phyloP scores from a whole-genome alignment of 1,140 invertebrate genomes.

The Elysia chlorotica region DNA sequence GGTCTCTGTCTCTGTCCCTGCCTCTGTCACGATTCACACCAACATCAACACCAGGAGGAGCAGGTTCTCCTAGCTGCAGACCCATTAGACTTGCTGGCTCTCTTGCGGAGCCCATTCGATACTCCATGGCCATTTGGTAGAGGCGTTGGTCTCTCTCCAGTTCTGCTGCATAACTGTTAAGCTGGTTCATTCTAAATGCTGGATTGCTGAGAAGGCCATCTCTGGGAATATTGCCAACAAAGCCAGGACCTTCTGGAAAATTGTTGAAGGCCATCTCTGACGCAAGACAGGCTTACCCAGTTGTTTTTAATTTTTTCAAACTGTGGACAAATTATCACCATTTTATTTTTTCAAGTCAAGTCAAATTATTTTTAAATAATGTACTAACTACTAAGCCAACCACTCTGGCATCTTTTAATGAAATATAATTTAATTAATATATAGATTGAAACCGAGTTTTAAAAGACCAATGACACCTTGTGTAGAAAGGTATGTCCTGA shows the following conservation, averaged over 20 bases:
- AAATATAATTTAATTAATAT: too few relatives aligned
- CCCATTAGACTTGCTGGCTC: neutral
- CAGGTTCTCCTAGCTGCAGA: neutral
- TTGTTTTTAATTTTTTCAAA: neutral
- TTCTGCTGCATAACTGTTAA: neutral
- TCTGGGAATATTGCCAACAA: slow-evolving; percentile 1
- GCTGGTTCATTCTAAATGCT: neutral
- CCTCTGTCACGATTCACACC: neutral
- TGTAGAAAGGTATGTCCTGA: too few relatives aligned
- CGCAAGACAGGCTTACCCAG: too few relatives aligned
- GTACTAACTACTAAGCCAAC: too few relatives aligned
- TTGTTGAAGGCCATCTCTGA: too few relatives aligned
- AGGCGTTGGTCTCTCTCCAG: neutral
- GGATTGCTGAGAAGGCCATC: too few relatives aligned
- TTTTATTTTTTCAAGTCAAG: neutral
- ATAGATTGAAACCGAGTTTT: too few relatives aligned
- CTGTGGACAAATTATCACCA: neutral
- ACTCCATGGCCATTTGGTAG: neutral
- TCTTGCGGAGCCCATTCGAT: too few relatives aligned
- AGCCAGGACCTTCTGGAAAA: neutral
- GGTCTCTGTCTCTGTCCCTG: slow-evolving; percentile 15
- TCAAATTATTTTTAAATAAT: neutral
- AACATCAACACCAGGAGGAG: slow-evolving; percentile 8
- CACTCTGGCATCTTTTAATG: too few relatives aligned
- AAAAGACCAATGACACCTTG: too few relatives aligned